Evolutionary conservation across 2,888 invertebrate species (phyloP), one percentile per base, ranked within the genome.

Genomic region (Caradrina kadenii): DNA sequence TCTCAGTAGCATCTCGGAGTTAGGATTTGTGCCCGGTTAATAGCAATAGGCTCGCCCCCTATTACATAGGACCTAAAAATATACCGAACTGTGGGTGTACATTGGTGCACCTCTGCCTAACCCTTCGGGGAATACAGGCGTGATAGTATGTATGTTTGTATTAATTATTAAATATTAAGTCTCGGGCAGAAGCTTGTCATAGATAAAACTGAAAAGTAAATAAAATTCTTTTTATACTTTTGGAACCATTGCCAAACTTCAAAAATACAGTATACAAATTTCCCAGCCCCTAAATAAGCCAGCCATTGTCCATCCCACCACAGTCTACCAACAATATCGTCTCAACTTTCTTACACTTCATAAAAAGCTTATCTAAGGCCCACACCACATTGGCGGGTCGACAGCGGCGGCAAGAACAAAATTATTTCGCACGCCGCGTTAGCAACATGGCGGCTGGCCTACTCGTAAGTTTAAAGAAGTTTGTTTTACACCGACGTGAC

Each of bases 401-500:
- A 7, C 19, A 48, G 21, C 35, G 62, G 49, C 21, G 19, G 35
- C 65, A 60, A 63, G 65, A 54, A 69, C 55, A 13, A 60, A 69
- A 73, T 68, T 49, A 69, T 79, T 78, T 78, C 49, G 13, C 69
- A 45, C 77, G 22, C 55, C 73, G 59, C 53, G 48, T 69, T 63
- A 63, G 31, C 69, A 66, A 73, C 50, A 66, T 55, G 79, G 67
- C 78, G 13, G 26, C 55, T 17, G 19, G 1, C 39, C 45, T 17
- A 48, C 61, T 59, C 68, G 53, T 73, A 78, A 69, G 52, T 77
- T 73, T 73, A 50, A 63, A 78, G 65, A 59, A 73, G 61, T 77
- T 77, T 50, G 74, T 78, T 78, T 68, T 73, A 78, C 79, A 77
- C 66, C 69, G 73, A 69, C 79, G 26, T 26, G 50, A 31, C 65